phyloP scores from a whole-genome alignment of 1,140 invertebrate genomes.

The Hesperophylax magnus region DNA sequence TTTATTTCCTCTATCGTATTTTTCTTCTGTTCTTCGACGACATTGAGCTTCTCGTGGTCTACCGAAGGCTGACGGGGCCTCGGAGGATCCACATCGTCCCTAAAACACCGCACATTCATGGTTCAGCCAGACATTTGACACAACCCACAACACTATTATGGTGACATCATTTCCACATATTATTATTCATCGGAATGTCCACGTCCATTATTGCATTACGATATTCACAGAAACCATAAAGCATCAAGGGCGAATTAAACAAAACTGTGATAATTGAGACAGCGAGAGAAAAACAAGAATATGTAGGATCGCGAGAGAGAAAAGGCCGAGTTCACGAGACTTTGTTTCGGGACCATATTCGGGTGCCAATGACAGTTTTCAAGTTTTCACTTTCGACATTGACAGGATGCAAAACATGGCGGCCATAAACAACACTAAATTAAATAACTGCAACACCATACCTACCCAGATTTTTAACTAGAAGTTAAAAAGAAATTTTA shows the following conservation, averaged over 20 bases:
- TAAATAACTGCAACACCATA: too few species aligned
- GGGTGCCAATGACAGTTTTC: slow-evolving; percentile 42
- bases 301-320: neutral
- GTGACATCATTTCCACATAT: slow-evolving; percentile 70
- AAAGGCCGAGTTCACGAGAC: slow-evolving; percentile 20
- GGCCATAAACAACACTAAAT: neutral
- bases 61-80: slow-evolving; percentile 57
- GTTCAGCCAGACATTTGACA: slow-evolving; percentile 60
- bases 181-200: slow-evolving; percentile 55
- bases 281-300: neutral
- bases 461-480: too few species aligned
- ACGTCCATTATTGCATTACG: slow-evolving; percentile 23
- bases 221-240: neutral
- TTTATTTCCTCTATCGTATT: neutral
- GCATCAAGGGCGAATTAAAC: neutral
- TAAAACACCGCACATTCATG: slow-evolving; percentile 65
- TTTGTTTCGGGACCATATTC: slow-evolving; percentile 28
- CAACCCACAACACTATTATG: slow-evolving; percentile 58
- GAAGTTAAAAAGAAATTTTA: too few species aligned
- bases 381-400: slow-evolving; percentile 51
- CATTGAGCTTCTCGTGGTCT: neutral
- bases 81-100: slow-evolving; percentile 64
- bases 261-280: neutral
- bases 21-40: neutral
- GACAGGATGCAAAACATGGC: slow-evolving; percentile 42